A percentile compares a stretch with the other conserved stretches of the same genome.
Evolutionary conservation across 2,113 vertebrate species (phyloP).

Genomic region (Forbesichthys agassizii): DNA sequence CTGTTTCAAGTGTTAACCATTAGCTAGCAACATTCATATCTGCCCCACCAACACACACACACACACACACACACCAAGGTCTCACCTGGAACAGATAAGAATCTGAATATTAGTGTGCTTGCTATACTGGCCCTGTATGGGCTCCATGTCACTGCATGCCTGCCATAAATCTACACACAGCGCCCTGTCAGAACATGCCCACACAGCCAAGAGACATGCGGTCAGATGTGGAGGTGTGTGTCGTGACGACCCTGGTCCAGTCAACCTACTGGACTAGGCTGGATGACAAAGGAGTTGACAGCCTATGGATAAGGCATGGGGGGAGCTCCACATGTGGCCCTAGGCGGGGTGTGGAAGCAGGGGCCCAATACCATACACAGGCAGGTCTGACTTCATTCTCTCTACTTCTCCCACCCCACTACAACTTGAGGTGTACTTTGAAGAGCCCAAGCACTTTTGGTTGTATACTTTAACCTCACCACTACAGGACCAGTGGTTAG

Average conservation of each 20-base stretch:
- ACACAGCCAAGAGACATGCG: constrained; percentile 5
- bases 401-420: constrained; percentile 13
- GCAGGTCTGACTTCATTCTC: constrained; percentile 44
- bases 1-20: constrained; percentile 40
- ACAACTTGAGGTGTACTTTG: background rate
- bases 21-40: constrained; percentile 25
- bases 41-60: background rate
- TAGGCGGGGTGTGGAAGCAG: background rate
- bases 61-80: background rate
- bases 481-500: background rate
- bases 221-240: constrained; percentile 1
- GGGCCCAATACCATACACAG: background rate
- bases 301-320: too few relatives aligned
- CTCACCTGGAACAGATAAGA: constrained; percentile 19
- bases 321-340: background rate
- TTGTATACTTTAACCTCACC: background rate
- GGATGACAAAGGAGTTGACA: constrained; percentile 11
- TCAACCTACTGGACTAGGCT: constrained; percentile 12
- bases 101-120: constrained; percentile 38
- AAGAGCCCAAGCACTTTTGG: background rate
- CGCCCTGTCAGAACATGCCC: constrained; percentile 46
- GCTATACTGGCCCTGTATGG: constrained; percentile 25
- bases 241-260: background rate
- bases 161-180: constrained; percentile 47
- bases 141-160: constrained; percentile 55